A percentile compares a stretch with the other conserved stretches of the same genome.
phyloP scores from a whole-genome alignment of 2,888 invertebrate species.

The Himalopsyche tibetana region DNA sequence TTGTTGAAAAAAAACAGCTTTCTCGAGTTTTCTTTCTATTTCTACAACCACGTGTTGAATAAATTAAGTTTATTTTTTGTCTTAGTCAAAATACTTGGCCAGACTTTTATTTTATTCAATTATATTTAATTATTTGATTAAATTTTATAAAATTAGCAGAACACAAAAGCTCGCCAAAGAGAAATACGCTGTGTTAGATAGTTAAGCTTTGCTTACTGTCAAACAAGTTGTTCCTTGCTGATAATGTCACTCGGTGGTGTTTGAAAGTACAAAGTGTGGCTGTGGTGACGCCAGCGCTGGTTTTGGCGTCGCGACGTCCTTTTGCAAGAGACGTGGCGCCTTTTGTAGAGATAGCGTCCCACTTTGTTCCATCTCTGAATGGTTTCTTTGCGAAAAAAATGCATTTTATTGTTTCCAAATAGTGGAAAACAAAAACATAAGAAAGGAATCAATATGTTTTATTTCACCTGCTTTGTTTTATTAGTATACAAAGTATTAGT shows the following conservation, averaged over 20 bases:
- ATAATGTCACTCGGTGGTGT: conserved; percentile 19
- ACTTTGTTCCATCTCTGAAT: neutral
- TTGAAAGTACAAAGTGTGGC: conserved; percentile 19
- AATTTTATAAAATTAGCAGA: neutral
- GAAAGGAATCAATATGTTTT: too few relatives aligned
- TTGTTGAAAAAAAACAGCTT: too few relatives aligned
- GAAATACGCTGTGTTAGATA: neutral
- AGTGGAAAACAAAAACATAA: too few relatives aligned
- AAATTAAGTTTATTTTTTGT: too few relatives aligned
- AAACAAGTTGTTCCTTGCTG: conserved; percentile 21
- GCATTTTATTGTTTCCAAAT: too few relatives aligned
- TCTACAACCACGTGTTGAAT: too few relatives aligned
- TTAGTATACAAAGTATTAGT: too few relatives aligned
- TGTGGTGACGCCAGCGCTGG: conserved; percentile 12
- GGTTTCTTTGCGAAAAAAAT: neutral
- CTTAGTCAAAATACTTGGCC: too few relatives aligned
- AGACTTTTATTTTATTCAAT: too few relatives aligned
- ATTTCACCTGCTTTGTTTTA: too few relatives aligned
- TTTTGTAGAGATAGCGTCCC: conserved; percentile 5
- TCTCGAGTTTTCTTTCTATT: too few relatives aligned
- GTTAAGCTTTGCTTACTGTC: conserved; percentile 34
- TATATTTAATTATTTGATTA: conserved; percentile 15
- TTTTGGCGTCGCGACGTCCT: conserved; percentile 32
- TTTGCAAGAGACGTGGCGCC: conserved; percentile 20
- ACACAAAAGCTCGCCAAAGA: neutral